Evolutionary conservation across 2,113 vertebrate genomes (phyloP), one percentile per base, ranked within the genome.

Genomic region (Colinus virginianus): DNA sequence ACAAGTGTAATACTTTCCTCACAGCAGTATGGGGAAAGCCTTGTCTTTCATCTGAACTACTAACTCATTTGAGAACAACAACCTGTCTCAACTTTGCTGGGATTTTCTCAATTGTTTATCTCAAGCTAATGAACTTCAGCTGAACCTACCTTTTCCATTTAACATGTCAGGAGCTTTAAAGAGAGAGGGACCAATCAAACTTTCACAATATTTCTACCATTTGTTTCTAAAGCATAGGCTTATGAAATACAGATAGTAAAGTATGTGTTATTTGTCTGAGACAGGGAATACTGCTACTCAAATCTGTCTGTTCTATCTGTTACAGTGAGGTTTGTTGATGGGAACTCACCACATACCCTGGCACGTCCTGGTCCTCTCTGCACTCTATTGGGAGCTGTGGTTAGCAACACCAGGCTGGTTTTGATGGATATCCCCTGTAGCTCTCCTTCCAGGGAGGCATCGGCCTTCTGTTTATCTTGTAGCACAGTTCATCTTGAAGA

Each of bases 31-130:
- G 40, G 49, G 51, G 63, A 85, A 77, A 79, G 23, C 9, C 11
- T 82, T 63, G 40, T 40, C 25, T 78, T 94, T 87, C 62, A 56
- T 16, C 40, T 83, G 49, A 74, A 4, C 48, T 79, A 45, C 42
- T 83, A 74, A 80, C 32, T 77, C 79, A 62, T 83, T 74, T 85
- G 88, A 83, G 63, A 85, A 62, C 48, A 76, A 61, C 46, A 84
- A 74, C 70, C 18, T 80, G 36, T 53, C 67, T 78, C 64, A 58
- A 22, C 36, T 91, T 91, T 68, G 42, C 86, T 53, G 79, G 68
- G 79, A 58, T 85, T 95, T 89, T 93, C 68, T 77, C 86, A 80
- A 13, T n/a, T 77, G 15, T 77, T 85, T 83, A 79, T 87, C 68
- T 46, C 49, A 83, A 69, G 74, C 19, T 71, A 87, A 91, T 43